phyloP scores from a whole-genome alignment of 2,888 invertebrate species.

The Leptopilina myrica region DNA sequence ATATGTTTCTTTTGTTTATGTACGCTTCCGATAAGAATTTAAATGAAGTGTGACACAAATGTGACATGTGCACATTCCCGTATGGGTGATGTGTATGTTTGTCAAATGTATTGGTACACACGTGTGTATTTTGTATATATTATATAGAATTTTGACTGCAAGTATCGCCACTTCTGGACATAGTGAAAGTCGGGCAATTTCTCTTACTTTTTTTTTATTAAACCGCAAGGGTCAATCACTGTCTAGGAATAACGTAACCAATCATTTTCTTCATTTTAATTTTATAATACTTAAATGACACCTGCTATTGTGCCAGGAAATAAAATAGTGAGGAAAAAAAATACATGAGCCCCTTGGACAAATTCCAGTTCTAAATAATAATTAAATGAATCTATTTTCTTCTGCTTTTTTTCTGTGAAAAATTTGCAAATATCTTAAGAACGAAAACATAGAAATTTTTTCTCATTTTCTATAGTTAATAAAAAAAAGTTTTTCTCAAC shows the following conservation, averaged over 20 bases:
- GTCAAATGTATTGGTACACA: background rate
- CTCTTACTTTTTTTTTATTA: slow-evolving; percentile 19
- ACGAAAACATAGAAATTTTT: background rate
- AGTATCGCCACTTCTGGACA: slow-evolving; percentile 39
- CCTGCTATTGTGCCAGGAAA: background rate
- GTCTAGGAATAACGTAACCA: slow-evolving; percentile 11
- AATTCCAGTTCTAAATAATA: slow-evolving; percentile 28
- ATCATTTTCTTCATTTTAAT: background rate
- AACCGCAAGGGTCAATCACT: slow-evolving; percentile 11
- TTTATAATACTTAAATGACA: background rate
- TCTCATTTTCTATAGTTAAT: too few relatives aligned
- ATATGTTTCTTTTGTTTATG: background rate
- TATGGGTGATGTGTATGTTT: background rate
- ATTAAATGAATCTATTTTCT: background rate
- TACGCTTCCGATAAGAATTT: slow-evolving; percentile 2
- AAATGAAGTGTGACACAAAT: background rate
- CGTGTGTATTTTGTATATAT: slow-evolving; percentile 3
- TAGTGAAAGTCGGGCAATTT: slow-evolving; percentile 37
- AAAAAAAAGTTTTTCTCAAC: too few relatives aligned
- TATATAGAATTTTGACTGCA: slow-evolving; percentile 28
- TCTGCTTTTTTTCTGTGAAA: background rate
- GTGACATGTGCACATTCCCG: slow-evolving; percentile 11
- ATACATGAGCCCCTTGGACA: background rate
- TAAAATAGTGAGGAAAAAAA: background rate
- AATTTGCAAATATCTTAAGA: too few relatives aligned